These are phyloP conservation scores for Chondrilla cf. caribensis DNA, from an alignment of 37 sponge, comb jelly and placozoan species.

Conservation along the genomic window DNA sequence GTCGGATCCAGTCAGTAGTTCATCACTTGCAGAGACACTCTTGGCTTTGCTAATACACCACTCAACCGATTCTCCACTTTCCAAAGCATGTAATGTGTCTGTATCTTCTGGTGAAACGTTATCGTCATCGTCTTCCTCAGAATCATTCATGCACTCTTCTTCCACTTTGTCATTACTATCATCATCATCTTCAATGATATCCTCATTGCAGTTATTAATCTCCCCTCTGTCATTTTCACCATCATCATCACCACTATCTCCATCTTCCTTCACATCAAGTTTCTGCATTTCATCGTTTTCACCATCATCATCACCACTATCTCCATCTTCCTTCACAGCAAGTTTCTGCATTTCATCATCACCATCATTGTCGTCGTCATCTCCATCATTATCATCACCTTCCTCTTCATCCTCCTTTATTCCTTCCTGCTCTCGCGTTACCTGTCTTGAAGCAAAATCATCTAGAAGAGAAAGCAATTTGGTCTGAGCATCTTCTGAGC, in stretches of 20 bases:
- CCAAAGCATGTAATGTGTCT: too few relatives aligned
- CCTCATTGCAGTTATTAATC: neutral
- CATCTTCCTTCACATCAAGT: neutral
- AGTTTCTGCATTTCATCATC: neutral
- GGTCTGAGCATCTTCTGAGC: slow-evolving; percentile 24
- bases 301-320: neutral
- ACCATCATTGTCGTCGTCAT: neutral
- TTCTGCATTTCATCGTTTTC: neutral
- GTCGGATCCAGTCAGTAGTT: too few relatives aligned
- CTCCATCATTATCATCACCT: neutral
- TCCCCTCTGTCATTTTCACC: neutral
- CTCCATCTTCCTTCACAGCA: neutral
- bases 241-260: neutral
- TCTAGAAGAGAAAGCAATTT: slow-evolving; percentile 47
- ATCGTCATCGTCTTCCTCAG: neutral
- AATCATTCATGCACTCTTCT: slow-evolving; percentile 25
- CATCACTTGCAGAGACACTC: too few relatives aligned
- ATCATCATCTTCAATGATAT: neutral
- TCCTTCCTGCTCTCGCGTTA: slow-evolving; percentile 17
- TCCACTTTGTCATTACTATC: slow-evolving; percentile 21
- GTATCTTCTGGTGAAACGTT: too few relatives aligned
- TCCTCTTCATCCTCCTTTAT: neutral
- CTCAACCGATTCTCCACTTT: too few relatives aligned
- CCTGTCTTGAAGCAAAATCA: slow-evolving; percentile 64
- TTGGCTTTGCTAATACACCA: too few relatives aligned